Percentiles rank a stretch among this genome's conserved stretches.
phyloP scores from a whole-genome alignment of 2,113 vertebrate genomes.

The Diglossa brunneiventris region DNA sequence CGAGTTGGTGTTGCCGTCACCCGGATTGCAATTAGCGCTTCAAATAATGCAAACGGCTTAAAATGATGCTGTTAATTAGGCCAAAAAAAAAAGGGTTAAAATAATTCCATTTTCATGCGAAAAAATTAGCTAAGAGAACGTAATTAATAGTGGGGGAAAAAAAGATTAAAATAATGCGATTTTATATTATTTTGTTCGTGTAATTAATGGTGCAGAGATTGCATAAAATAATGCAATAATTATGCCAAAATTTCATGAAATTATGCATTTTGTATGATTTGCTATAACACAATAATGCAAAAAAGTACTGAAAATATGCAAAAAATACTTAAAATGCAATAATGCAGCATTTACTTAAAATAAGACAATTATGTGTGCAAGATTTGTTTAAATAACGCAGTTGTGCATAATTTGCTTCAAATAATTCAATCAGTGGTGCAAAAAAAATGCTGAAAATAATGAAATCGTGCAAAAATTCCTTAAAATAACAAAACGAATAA shows the following conservation, averaged over 20 bases:
- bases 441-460: not conserved
- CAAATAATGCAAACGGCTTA: not conserved
- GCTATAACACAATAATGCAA: too few relatives aligned
- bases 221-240: not conserved
- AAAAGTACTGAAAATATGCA: not conserved
- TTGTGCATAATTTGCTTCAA: not conserved
- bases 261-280: not conserved
- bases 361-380: not conserved
- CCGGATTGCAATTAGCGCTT: not conserved
- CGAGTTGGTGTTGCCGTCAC: not conserved
- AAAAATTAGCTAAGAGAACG: not conserved
- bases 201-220: not conserved
- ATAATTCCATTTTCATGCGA: fast-evolving
- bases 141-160: not conserved
- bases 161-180: not conserved
- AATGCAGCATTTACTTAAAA: not conserved
- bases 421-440: not conserved
- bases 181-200: not conserved
- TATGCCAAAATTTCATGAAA: not conserved
- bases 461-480: not conserved
- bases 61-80: not conserved
- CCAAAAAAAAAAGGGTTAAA: not conserved
- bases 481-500: not conserved
- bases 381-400: not conserved
- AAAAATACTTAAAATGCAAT: not conserved